Conservation (phyloP, 1,140 invertebrate species). For the Anoplolepis gracilipes region DNA sequence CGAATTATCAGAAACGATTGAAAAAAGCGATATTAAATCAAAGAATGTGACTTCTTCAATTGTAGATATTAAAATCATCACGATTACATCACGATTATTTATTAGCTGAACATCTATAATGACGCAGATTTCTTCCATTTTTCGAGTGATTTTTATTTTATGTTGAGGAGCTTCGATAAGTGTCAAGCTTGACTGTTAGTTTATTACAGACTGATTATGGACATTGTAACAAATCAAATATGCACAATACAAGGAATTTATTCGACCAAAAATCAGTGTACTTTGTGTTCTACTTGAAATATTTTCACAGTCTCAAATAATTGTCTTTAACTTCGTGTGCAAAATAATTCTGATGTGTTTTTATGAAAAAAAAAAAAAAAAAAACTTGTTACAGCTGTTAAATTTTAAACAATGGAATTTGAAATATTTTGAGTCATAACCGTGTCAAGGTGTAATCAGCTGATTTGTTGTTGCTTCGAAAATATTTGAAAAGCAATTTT, state of each 20-base stretch:
- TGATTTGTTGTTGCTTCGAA: background rate
- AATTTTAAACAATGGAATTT: background rate
- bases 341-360: background rate
- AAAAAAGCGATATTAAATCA: background rate
- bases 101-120: background rate
- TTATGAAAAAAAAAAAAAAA: too few relatives aligned
- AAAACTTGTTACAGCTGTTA: background rate
- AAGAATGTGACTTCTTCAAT: background rate
- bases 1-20: background rate
- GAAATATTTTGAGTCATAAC: background rate
- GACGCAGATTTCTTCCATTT: background rate
- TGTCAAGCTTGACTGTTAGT: background rate
- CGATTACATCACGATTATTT: background rate
- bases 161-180: background rate
- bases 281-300: background rate
- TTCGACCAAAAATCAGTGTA: background rate
- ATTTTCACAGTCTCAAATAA: background rate
- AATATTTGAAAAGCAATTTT: background rate
- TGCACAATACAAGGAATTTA: background rate
- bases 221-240: background rate
- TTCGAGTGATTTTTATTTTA: background rate
- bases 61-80: background rate
- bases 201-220: background rate
- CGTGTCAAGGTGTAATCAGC: slow-evolving; percentile 15
- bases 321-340: too few relatives aligned